Evolutionary conservation across 1,140 invertebrate species (phyloP).

Genomic region (Scaptodrosophila lebanonensis): DNA sequence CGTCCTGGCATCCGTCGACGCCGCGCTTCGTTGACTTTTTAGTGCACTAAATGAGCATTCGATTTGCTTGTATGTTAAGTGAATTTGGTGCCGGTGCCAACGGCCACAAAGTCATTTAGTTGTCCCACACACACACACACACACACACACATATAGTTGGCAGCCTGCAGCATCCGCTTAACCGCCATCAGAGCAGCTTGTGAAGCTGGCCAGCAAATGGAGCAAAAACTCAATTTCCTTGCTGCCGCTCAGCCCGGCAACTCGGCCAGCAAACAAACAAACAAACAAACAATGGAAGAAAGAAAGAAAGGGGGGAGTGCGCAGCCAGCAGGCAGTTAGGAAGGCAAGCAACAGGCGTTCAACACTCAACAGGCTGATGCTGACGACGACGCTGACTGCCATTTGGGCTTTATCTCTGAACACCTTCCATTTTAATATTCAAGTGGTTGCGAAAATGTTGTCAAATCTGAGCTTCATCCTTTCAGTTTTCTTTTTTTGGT

Average conservation of each 20-base stretch:
- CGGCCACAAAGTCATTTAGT: conserved; percentile 2
- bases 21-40: no score
- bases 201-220: conserved; percentile 14
- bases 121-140: no score
- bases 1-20: not conserved
- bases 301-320: not conserved
- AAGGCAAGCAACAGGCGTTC: conserved; percentile 21
- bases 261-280: no score
- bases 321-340: conserved; percentile 32
- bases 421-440: no score
- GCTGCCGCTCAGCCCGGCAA: not conserved
- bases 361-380: not conserved
- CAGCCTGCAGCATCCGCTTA: no score
- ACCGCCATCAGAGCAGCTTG: no score
- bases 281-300: not conserved
- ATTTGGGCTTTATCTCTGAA: conserved; percentile 1
- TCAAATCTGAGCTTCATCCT: no score
- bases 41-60: no score
- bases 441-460: no score
- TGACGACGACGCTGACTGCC: not conserved
- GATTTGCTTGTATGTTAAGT: conserved; percentile 20
- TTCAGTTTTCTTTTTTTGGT: no score
- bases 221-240: conserved; percentile 53
- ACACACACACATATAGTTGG: no score
- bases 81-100: conserved; percentile 25